Evolutionary conservation across 2,888 invertebrate species (phyloP).

Genomic region (Lepidochitona cinerea): DNA sequence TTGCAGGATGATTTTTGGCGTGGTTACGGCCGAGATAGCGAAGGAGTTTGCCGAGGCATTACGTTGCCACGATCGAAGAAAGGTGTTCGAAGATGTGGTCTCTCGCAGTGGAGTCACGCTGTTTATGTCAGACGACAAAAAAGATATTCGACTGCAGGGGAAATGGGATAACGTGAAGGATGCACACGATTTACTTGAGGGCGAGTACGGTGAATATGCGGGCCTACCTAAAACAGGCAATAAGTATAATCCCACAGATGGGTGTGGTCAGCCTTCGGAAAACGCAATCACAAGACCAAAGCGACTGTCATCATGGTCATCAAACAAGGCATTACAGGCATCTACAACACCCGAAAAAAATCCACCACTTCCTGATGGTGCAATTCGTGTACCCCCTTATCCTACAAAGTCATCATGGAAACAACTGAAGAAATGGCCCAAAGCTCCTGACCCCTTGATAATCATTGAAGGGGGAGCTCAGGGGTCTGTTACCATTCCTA

Average conservation of each 20-base stretch:
- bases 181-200: not conserved
- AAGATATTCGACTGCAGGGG: conserved; percentile 1
- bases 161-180: not conserved
- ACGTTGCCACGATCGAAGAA: not conserved
- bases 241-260: too few species aligned
- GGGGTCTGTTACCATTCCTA: not conserved
- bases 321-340: not conserved
- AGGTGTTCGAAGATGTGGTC: not conserved
- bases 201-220: not conserved
- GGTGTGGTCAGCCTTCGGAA: not conserved
- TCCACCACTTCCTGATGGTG: not conserved
- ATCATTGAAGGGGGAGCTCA: not conserved
- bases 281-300: not conserved
- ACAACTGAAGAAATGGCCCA: not conserved
- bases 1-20: conserved; percentile 7
- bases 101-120: not conserved
- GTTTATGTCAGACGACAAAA: conserved; percentile 3
- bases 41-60: not conserved
- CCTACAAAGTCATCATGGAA: not conserved
- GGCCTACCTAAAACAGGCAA: not conserved
- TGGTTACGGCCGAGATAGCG: conserved; percentile 4
- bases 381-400: not conserved
- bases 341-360: not conserved
- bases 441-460: not conserved
- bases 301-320: not conserved